Base-by-base conservation (phyloP, 1,140 invertebrate species). In the Varroa destructor region DNA sequence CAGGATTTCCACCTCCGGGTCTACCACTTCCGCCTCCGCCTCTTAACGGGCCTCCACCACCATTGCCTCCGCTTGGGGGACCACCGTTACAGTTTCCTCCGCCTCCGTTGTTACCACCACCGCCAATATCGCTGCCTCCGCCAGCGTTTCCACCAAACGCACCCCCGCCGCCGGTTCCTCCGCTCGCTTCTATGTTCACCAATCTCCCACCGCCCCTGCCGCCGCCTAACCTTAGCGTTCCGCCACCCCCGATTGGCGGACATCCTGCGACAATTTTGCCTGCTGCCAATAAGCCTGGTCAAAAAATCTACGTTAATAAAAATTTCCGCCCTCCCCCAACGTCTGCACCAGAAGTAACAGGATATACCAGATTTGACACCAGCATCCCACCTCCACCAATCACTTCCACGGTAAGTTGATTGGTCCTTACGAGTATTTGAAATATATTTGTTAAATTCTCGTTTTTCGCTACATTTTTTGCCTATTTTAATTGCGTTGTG, bases 301-400 rank as follows among this genome's bases (percentile, higher is more conserved):
- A 67, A 37, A 67, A 67, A 67, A 67, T 67, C 1, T 67, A 67
- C 46, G 46, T 67, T 46, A 67, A 67, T 37, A 67, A 67, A 67
- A 67, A 67, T 37, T 67, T 67, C 36, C 61, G 61, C 40, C 61
- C 61, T 2, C 61, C 37, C 1, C 61, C 61, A 8, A 51, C 46
- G 4, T 3, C 46, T 8, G 46, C 4, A 40, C 61, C 61, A 2
- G 46, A 67, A 12, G 12, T 67, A 37, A 46, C 40, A 67, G 61
- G 14, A 5, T 67, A 36, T 46, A 8, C 61, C 37, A 67, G 40
- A 37, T 67, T 67, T 37, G 61, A 67, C 46, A 40, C 61, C 10
- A 67, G 12, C 2, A 46, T 67, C 1, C 61, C 61, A 3, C 61
- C 61, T 12, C 61, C 61, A 14, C 5, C 46, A 37, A 67, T 67